Evolutionary conservation across 2,113 vertebrate species (phyloP).

Genomic region (Plotosus lineatus): DNA sequence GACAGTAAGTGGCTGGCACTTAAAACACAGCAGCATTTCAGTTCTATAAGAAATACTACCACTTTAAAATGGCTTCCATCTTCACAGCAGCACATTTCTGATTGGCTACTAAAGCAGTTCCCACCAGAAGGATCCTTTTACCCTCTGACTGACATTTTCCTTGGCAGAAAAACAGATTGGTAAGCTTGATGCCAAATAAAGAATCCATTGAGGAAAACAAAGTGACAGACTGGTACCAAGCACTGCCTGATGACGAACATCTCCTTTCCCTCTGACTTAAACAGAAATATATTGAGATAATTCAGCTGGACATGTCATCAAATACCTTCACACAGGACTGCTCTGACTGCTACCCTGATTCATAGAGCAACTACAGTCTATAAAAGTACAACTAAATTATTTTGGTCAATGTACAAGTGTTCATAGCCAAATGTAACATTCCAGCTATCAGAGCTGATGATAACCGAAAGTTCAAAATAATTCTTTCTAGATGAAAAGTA

Average conservation of each 20-base stretch:
- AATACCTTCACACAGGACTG: not conserved
- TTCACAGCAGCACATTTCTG: not conserved
- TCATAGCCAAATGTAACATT: not conserved
- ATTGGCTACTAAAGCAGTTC: not conserved
- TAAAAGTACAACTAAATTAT: not conserved
- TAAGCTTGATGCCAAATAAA: slow-evolving; percentile 10
- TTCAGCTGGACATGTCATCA: not conserved
- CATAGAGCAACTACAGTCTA: not conserved
- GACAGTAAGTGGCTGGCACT: not conserved
- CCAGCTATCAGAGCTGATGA: not conserved
- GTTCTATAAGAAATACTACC: not conserved
- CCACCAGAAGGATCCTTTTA: not conserved
- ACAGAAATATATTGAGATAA: not conserved
- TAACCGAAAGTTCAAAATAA: not conserved
- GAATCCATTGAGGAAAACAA: not conserved
- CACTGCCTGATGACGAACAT: not conserved
- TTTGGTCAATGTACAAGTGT: not conserved
- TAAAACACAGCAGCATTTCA: not conserved
- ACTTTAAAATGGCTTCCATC: not conserved
- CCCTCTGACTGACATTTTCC: not conserved
- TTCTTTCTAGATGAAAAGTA: not conserved
- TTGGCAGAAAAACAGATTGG: not conserved
- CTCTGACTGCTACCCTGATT: not conserved
- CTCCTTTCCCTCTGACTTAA: not conserved
- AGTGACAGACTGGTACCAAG: not conserved